Evolutionary conservation across 2,888 invertebrate genomes (phyloP).

Genomic region (Mallateleia sp.): DNA sequence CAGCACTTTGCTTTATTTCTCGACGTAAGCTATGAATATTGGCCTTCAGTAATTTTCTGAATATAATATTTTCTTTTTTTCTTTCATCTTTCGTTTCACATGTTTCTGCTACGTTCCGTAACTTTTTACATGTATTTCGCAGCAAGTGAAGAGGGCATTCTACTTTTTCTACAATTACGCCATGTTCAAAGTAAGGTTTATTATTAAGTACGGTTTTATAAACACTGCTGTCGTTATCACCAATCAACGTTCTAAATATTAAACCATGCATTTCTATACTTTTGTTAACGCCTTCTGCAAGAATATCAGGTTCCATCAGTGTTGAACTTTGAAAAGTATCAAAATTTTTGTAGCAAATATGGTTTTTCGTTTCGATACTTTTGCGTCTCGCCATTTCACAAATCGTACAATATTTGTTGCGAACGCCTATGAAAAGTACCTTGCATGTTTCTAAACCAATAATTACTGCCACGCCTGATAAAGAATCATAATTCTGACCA

Average conservation of each 20-base stretch:
- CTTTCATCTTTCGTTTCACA: neutral
- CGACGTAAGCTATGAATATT: slow-evolving; percentile 8
- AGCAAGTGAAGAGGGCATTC: slow-evolving; percentile 84
- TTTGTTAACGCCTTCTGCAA: slow-evolving; percentile 76
- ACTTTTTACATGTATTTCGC: slow-evolving; percentile 75
- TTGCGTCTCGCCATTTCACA: slow-evolving; percentile 50
- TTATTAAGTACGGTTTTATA: slow-evolving; percentile 32
- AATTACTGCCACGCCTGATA: slow-evolving; percentile 71
- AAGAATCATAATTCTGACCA: slow-evolving; percentile 68
- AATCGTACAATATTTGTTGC: slow-evolving; percentile 82
- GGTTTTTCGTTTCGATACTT: neutral
- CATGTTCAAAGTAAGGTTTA: slow-evolving; percentile 38
- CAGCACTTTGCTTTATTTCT: slow-evolving; percentile 4
- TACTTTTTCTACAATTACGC: slow-evolving; percentile 49
- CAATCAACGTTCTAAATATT: slow-evolving; percentile 54
- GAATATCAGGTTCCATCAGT: slow-evolving; percentile 82
- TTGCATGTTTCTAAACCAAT: slow-evolving; percentile 75
- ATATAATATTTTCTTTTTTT: neutral
- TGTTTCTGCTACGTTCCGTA: neutral
- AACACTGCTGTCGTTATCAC: slow-evolving; percentile 65
- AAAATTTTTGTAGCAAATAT: slow-evolving; percentile 81
- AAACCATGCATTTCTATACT: slow-evolving; percentile 71
- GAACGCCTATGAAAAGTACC: slow-evolving; percentile 80
- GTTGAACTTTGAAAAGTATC: slow-evolving; percentile 76
- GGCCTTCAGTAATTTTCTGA: neutral